Conservation (phyloP, 1,140 invertebrate species). For the Heliothis virescens region DNA sequence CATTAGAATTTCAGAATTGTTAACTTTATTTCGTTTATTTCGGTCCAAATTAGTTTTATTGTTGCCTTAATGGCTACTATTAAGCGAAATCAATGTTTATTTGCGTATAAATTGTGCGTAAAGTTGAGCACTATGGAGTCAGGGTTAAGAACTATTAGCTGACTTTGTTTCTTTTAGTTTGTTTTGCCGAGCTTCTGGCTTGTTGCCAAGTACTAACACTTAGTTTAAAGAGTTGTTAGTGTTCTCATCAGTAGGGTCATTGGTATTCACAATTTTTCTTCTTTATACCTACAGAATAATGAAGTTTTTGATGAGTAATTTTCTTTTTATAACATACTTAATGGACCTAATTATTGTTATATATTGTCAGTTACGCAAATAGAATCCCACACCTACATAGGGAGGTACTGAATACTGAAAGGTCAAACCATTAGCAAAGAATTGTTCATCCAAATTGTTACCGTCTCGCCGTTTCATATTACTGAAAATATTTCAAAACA, state of each 20-base stretch:
- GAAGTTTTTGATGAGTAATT: too few species aligned
- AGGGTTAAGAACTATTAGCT: slow-evolving; percentile 4
- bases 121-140: slow-evolving; percentile 26
- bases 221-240: not conserved
- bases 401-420: not conserved
- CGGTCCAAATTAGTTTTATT: slow-evolving; percentile 39
- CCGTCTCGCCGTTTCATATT: not conserved
- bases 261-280: not conserved
- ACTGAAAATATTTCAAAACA: slow-evolving; percentile 21
- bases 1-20: slow-evolving; percentile 58
- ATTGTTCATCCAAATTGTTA: slow-evolving; percentile 16
- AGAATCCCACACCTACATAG: not conserved
- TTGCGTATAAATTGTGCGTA: slow-evolving; percentile 34
- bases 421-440: slow-evolving; percentile 14
- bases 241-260: not conserved
- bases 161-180: slow-evolving; percentile 21
- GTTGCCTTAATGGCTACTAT: slow-evolving; percentile 29
- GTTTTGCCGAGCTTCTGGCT: slow-evolving; percentile 1
- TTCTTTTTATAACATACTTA: too few species aligned
- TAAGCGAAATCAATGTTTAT: slow-evolving; percentile 43
- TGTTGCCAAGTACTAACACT: slow-evolving; percentile 11
- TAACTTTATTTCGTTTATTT: slow-evolving; percentile 45
- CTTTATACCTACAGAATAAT: not conserved
- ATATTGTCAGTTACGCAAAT: not conserved
- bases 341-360: not conserved